These are phyloP conservation scores for Stomatorhinus walkeri DNA, from an alignment of 2,797 vertebrate species.

Conservation along the genomic window DNA sequence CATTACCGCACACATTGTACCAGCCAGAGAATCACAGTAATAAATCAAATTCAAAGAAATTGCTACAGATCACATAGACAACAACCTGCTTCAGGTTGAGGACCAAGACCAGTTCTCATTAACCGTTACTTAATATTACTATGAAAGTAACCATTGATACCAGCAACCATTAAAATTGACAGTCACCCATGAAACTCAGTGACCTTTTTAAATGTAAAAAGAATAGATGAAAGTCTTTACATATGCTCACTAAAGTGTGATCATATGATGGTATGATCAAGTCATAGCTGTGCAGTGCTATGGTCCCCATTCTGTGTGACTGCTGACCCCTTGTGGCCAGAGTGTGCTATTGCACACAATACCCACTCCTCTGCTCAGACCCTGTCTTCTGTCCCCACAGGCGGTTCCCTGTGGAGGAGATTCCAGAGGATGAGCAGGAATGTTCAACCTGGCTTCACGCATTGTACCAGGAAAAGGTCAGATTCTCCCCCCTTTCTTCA, in stretches of 20 bases:
- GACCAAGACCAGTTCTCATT: not conserved
- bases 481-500: not conserved
- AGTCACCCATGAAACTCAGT: not conserved
- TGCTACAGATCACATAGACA: not conserved
- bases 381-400: constrained; percentile 47
- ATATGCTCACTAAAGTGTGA: not conserved
- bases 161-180: not conserved
- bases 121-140: not conserved
- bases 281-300: not conserved
- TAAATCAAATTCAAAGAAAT: not conserved
- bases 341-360: not conserved
- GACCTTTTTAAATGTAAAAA: not conserved
- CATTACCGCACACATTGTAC: not conserved
- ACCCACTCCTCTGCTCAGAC: not conserved
- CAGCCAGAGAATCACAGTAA: not conserved
- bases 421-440: constrained; percentile 83
- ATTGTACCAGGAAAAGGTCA: constrained; percentile 96
- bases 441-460: constrained; percentile 92
- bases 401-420: constrained; percentile 86
- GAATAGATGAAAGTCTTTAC: not conserved
- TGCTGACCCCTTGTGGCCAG: constrained; percentile 27
- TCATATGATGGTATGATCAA: not conserved
- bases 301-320: not conserved
- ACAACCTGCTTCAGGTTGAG: not conserved
- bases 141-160: not conserved